A percentile compares a stretch with the other conserved stretches of the same genome.
Conservation (phyloP, 2,888 invertebrate genomes). For the Tetrapedia diversipes region DNA sequence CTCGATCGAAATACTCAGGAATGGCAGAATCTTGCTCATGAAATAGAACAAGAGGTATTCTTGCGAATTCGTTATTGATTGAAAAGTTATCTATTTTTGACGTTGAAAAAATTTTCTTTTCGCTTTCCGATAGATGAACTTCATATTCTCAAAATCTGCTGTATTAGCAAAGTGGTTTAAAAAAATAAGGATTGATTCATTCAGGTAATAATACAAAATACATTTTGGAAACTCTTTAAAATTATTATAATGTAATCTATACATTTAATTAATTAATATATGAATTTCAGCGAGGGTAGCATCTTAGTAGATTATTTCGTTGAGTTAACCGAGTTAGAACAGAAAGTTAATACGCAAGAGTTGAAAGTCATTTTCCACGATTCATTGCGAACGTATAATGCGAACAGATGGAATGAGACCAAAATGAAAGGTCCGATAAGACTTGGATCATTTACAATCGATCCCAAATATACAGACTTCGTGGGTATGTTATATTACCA, state of each 20-base stretch:
- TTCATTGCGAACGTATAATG: constrained; percentile 85
- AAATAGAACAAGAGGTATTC: constrained; percentile 91
- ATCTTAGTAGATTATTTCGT: constrained; percentile 95
- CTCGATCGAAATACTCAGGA: constrained; percentile 93
- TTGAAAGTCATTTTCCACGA: constrained; percentile 86
- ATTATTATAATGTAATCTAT: not conserved
- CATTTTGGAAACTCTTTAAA: not conserved
- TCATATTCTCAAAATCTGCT: constrained; percentile 90
- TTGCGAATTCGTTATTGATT: not conserved
- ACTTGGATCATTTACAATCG: constrained; percentile 92
- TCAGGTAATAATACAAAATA: constrained; percentile 83
- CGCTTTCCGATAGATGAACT: constrained; percentile 88
- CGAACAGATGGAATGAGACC: constrained; percentile 83
- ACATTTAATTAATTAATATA: not conserved
- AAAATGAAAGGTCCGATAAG: constrained; percentile 86
- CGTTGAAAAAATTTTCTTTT: not conserved
- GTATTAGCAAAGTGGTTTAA: constrained; percentile 92
- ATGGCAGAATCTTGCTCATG: constrained; percentile 92
- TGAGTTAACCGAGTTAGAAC: constrained; percentile 89
- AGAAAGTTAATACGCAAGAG: constrained; percentile 83
- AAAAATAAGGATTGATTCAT: constrained; percentile 93
- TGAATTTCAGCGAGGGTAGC: constrained; percentile 88
- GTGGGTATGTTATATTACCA: constrained; percentile 86
- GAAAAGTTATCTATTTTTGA: not conserved
- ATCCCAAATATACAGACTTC: constrained; percentile 94